Base-by-base conservation (phyloP, 2,888 invertebrate genomes). In the Drosophila neutralis region DNA sequence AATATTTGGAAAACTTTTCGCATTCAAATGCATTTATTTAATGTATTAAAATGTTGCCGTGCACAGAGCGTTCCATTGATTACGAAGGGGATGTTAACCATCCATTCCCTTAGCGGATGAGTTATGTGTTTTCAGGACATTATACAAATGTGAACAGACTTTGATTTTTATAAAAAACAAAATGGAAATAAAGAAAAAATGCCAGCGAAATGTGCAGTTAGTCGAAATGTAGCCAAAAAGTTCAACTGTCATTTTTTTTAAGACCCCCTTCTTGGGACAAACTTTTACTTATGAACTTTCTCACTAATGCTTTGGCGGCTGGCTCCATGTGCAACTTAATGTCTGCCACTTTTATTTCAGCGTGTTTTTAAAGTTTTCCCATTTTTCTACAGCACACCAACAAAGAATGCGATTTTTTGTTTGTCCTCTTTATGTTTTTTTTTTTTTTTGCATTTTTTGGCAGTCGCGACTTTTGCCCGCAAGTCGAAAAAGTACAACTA, bases 211-310 rank as follows among this genome's bases (percentile, higher is more conserved):
- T 66, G 59, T 79, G 76, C 76, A 76, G 84, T 72, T 76, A 72
- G 83, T 69, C 78, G 67, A 60, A 62, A 69, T 66, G 69, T 69
- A 42, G 49, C 66, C 15, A 65, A 88, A 80, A 85, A 82, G 75
- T 87, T 84, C 63, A 85, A 80, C 85, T 85, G 82, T 74, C 89
- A 87, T 84, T 87, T 85, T 78, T 82, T 86, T 79, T 64, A 66
- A 68, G 59, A 65, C 38, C 68, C 21, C 31, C 29, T 31, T 35
- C 51, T 18, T 66, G 70, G 68, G 58, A 52, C 57, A 56, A 84
- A 82, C 66, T 83, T 82, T 83, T 87, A 72, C 85, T 89, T 80
- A 87, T 83, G 82, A 89, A 85, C 82, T 89, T 89, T 78, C 56
- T 69, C 66, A 69, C 82, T 82, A 73, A 78, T 78, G 77, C 81